Evolutionary conservation across 2,888 invertebrate genomes (phyloP), one percentile per base, ranked within the genome.

Genomic region (Tethea ocularis): DNA sequence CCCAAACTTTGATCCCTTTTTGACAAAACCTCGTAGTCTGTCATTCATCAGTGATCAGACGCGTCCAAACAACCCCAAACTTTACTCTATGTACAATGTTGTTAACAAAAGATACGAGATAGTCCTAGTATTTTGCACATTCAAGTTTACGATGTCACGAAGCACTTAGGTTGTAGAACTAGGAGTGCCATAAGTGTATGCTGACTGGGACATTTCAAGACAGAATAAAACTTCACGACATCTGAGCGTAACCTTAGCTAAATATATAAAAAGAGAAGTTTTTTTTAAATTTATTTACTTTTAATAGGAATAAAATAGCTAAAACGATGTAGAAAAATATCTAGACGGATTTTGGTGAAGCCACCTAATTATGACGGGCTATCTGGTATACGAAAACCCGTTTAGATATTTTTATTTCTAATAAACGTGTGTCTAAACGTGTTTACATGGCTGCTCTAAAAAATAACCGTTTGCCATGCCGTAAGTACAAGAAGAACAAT

Each of bases 81-180:
- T 46, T 46, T 3, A 33, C 2, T 15, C 46, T 20, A 46, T 10
- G 20, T 20, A 10, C 13, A 13, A 33, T 33, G 33, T 46, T n/a
- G 46, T 46, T 46, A 20, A 46, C 17, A 46, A 20, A 17, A n/a
- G 20, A n/a, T 8, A 46, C 17, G n/a, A 20, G 46, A 46, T 46
- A 46, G 46, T 46, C 46, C 2, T 17, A 41, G 41, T 20, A 46
- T 46, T 46, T 46, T 20, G 20, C 46, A 46, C 46, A 46, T 41
- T 41, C 46, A 46, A 8, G 46, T 46, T 46, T 46, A 46, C 20
- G 46, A 46, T 46, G 17, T 46, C 46, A 46, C 46, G n/a, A 46
- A 46, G 46, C 46, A 46, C 17, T 20, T 20, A 20, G 20, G 8
- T n/a, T 20, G 20, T 17, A 46, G 7, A n/a, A 46, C 46, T 46